These are phyloP conservation scores for Nezara viridula DNA, from an alignment of 2,888 invertebrate species.

Conservation along the genomic window DNA sequence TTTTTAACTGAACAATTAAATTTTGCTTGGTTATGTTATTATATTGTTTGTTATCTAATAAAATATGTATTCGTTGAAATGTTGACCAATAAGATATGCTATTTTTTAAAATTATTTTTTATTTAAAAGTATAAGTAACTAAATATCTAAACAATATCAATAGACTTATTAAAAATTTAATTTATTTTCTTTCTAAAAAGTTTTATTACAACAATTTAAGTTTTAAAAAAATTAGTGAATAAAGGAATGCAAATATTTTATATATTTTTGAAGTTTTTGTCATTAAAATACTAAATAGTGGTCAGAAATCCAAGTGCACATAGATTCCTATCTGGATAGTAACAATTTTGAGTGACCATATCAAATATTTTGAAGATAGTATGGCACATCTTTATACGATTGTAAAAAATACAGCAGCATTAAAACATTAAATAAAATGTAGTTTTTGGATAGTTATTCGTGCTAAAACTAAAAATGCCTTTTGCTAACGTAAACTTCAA, in stretches of 20 bases:
- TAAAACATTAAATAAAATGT: not conserved
- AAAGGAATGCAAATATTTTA: not conserved
- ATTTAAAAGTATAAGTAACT: not conserved
- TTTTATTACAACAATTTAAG: not conserved
- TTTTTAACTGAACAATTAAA: not conserved
- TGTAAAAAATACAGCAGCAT: not conserved
- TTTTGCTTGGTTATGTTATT: not conserved
- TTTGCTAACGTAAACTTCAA: not conserved
- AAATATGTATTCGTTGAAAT: not conserved
- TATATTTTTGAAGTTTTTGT: not conserved
- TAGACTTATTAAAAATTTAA: not conserved
- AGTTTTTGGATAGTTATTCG: not conserved
- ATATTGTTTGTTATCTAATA: not conserved
- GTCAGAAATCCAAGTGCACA: not conserved
- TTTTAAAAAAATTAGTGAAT: not conserved
- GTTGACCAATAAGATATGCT: not conserved
- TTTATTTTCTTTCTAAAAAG: not conserved
- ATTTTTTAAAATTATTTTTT: not conserved
- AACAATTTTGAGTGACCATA: not conserved
- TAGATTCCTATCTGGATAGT: not conserved
- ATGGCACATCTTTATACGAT: not conserved
- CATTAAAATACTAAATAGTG: not conserved
- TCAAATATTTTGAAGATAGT: not conserved
- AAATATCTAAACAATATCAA: not conserved
- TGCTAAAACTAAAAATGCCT: not conserved